Percentiles rank a stretch among this genome's conserved stretches.
phyloP scores from a whole-genome alignment of 2,113 vertebrate genomes.

The Hemiscyllium ocellatum region DNA sequence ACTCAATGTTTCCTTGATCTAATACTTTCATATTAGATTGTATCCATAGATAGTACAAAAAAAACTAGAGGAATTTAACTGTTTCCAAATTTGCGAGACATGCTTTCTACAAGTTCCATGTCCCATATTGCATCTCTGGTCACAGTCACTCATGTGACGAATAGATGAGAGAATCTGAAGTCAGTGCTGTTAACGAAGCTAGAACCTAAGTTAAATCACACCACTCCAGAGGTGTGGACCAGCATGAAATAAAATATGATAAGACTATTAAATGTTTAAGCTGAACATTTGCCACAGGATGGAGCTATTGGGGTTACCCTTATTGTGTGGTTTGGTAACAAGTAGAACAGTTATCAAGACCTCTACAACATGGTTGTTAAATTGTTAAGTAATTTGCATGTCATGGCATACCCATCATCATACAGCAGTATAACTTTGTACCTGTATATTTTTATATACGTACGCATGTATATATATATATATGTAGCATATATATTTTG shows the following conservation, averaged over 20 bases:
- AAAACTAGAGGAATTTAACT: background rate
- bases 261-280: background rate
- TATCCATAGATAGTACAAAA: background rate
- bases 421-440: background rate
- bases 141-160: background rate
- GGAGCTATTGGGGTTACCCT: slow-evolving; percentile 5
- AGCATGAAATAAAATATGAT: background rate
- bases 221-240: background rate
- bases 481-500: background rate
- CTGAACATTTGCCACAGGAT: slow-evolving; percentile 8
- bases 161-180: background rate
- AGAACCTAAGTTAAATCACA: background rate
- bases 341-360: background rate
- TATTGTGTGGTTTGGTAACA: background rate
- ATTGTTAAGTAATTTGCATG: background rate
- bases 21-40: background rate
- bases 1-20: background rate
- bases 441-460: no score
- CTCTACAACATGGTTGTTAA: background rate
- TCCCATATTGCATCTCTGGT: background rate
- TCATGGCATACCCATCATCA: background rate
- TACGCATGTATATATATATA: background rate
- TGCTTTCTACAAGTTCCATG: background rate
- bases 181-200: background rate
- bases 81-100: background rate